Evolutionary conservation across 2,113 vertebrate species (phyloP).

Genomic region (Desmodus rotundus): DNA sequence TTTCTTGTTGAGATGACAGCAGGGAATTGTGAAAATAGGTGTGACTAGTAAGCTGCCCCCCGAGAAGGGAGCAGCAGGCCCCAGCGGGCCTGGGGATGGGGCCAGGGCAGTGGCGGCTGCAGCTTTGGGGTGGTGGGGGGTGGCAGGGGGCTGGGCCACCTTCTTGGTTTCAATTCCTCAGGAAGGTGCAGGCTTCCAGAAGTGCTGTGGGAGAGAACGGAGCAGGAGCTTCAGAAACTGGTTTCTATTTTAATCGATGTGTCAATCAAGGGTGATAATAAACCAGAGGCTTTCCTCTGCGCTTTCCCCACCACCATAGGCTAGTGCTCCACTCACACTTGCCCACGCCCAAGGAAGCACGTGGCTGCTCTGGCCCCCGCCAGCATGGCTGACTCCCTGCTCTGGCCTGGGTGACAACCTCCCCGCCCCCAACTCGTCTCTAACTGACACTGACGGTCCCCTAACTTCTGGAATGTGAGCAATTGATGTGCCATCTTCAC

Average conservation of each 20-base stretch:
- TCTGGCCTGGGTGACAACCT: neutral
- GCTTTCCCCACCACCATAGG: neutral
- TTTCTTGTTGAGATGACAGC: slow-evolving; percentile 18
- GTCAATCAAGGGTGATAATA: neutral
- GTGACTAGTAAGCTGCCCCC: neutral
- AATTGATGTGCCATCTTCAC: fast-evolving
- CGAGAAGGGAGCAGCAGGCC: no score
- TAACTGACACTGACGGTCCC: fast-evolving
- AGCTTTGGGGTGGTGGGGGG: no score
- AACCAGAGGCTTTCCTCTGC: neutral
- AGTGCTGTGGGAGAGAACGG: slow-evolving; percentile 6
- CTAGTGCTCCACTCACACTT: neutral
- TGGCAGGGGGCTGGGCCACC: neutral
- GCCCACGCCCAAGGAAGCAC: neutral
- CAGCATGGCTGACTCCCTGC: neutral
- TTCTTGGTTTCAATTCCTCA: neutral
- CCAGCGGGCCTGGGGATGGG: fast-evolving
- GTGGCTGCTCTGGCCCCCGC: neutral
- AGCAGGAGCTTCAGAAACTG: neutral
- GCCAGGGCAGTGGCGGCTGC: fast-evolving
- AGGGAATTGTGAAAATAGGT: neutral
- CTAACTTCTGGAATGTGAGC: neutral
- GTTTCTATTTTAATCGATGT: neutral
- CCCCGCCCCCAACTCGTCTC: neutral
- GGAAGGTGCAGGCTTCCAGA: slow-evolving; percentile 59